These are phyloP conservation scores for Lordiphosa collinella DNA, from an alignment of 1,140 invertebrate genomes.

Conservation along the genomic window DNA sequence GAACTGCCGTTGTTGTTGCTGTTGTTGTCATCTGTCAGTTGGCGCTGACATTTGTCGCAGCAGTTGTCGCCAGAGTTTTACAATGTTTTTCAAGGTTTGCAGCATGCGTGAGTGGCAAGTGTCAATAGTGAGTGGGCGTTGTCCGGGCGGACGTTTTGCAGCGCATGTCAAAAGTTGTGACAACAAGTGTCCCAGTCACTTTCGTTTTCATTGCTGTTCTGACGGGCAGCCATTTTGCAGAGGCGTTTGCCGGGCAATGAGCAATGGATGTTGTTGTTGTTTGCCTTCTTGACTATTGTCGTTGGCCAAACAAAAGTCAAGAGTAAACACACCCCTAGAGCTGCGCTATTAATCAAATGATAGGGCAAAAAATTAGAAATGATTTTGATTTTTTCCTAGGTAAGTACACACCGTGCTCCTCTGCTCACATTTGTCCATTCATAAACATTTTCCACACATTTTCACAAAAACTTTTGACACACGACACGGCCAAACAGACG, in stretches of 20 bases:
- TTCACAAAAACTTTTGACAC: slow-evolving; percentile 72
- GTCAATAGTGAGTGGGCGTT: slow-evolving; percentile 69
- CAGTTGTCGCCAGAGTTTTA: slow-evolving; percentile 61
- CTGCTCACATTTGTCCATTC: slow-evolving; percentile 53
- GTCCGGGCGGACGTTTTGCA: slow-evolving; percentile 38
- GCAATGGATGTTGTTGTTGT: slow-evolving; percentile 33
- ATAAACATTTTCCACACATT: slow-evolving; percentile 67
- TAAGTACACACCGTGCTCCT: slow-evolving; percentile 31
- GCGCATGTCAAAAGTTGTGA: slow-evolving; percentile 61
- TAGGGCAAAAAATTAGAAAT: slow-evolving; percentile 49
- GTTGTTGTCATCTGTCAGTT: slow-evolving; percentile 60
- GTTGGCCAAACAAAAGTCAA: slow-evolving; percentile 59
- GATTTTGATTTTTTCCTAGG: slow-evolving; percentile 56
- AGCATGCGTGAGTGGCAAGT: slow-evolving; percentile 60
- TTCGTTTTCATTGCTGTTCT: background rate
- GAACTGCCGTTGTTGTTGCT: slow-evolving; percentile 15
- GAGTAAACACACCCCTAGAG: slow-evolving; percentile 46
- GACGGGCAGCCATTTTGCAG: slow-evolving; percentile 56
- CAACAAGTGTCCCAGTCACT: slow-evolving; percentile 62
- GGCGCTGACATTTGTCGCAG: slow-evolving; percentile 61
- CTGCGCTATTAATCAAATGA: slow-evolving; percentile 62
- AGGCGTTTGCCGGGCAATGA: slow-evolving; percentile 41
- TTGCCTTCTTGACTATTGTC: slow-evolving; percentile 43
- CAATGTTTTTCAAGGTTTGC: slow-evolving; percentile 67
- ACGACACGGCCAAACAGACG: slow-evolving; percentile 62